A percentile compares a stretch with the other conserved stretches of the same genome.
Conservation (phyloP, 2,113 vertebrate genomes). For the Leucoraja erinaceus region DNA sequence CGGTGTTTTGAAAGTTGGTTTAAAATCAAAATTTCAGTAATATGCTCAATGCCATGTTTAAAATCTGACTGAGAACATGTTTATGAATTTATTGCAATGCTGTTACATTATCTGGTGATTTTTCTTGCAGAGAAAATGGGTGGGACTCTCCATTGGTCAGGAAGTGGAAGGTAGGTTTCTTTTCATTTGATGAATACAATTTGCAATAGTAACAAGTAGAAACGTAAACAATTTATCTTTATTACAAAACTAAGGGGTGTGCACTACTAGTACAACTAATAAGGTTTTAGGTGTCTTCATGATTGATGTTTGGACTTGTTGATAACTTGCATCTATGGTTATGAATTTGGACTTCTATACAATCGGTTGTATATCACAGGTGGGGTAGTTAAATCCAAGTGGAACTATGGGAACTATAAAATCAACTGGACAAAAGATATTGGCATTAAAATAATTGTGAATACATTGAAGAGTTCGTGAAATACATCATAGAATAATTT, state of each 20-base stretch:
- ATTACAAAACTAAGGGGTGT: not conserved
- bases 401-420: not conserved
- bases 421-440: not conserved
- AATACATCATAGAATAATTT: no score
- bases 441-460: not conserved
- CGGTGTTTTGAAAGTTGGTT: not conserved
- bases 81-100: not conserved
- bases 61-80: not conserved
- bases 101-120: not conserved
- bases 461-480: not conserved
- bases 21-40: not conserved
- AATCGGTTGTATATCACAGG: not conserved
- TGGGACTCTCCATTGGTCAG: conserved; percentile 83
- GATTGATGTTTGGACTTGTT: not conserved
- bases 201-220: not conserved
- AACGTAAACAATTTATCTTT: not conserved
- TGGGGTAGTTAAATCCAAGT: not conserved
- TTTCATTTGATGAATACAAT: not conserved
- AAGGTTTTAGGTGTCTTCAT: not conserved
- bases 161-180: conserved; percentile 77
- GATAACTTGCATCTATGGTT: not conserved
- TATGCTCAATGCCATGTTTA: not conserved
- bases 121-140: conserved; percentile 84
- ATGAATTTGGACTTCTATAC: not conserved
- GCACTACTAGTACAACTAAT: no score